Conservation (phyloP, 2,888 invertebrate species). For the Clepsis dumicolana region DNA sequence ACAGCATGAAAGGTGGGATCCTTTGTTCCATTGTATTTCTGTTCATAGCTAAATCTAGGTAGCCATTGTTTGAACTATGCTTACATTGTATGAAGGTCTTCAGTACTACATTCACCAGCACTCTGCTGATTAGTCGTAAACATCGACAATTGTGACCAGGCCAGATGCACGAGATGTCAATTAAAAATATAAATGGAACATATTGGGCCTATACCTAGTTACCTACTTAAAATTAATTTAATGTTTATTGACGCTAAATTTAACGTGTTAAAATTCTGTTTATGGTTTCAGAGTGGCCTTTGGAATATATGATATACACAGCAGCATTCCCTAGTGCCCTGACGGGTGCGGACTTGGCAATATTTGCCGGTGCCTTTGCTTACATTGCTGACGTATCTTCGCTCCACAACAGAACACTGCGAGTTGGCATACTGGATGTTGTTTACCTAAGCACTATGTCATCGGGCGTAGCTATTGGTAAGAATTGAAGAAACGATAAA, state of each 20-base stretch:
- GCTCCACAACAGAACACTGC: slow-evolving; percentile 89
- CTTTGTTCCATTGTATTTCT: background rate
- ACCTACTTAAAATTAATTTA: background rate
- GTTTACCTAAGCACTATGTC: slow-evolving; percentile 94
- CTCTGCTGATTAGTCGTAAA: background rate
- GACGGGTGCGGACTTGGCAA: slow-evolving; percentile 92
- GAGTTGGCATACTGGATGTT: slow-evolving; percentile 93
- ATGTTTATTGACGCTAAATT: background rate
- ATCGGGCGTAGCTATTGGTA: slow-evolving; percentile 91
- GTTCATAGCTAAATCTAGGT: background rate
- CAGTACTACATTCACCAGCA: background rate
- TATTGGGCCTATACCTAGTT: background rate
- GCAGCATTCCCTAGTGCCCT: slow-evolving; percentile 92
- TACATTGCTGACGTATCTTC: slow-evolving; percentile 93
- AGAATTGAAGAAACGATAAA: slow-evolving; percentile 44
- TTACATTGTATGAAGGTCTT: background rate
- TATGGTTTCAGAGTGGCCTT: slow-evolving; percentile 86
- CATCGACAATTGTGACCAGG: background rate
- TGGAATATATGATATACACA: slow-evolving; percentile 91
- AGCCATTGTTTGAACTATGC: background rate
- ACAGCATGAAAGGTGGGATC: slow-evolving; percentile 84
- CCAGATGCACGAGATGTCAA: background rate
- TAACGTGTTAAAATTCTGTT: background rate
- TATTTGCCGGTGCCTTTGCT: slow-evolving; percentile 92
- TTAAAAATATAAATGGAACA: background rate